These are phyloP conservation scores for Eutolmus rufibarbis DNA, from an alignment of 2,888 invertebrate species.

Conservation along the genomic window DNA sequence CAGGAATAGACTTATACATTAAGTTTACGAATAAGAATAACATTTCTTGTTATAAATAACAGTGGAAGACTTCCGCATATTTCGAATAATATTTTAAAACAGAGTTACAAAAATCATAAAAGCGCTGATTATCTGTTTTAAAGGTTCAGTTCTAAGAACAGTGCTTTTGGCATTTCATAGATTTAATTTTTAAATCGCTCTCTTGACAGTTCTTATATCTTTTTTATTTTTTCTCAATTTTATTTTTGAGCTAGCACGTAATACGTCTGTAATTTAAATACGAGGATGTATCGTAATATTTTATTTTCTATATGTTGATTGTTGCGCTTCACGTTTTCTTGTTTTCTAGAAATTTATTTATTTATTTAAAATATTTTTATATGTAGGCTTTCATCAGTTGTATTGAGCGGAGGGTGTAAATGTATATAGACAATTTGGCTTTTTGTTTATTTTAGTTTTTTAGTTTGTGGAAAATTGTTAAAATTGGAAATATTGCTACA, in stretches of 20 bases:
- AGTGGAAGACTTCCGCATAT: conserved; percentile 63
- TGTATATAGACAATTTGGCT: background rate
- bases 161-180: conserved; percentile 27
- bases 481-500: background rate
- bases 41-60: conserved; percentile 54
- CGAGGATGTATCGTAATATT: background rate
- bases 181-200: background rate
- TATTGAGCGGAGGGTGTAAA: background rate
- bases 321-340: background rate
- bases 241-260: background rate
- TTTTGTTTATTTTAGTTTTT: background rate
- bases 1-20: conserved; percentile 35
- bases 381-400: background rate
- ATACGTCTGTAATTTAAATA: background rate
- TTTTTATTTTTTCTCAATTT: background rate
- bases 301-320: background rate
- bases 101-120: conserved; percentile 21
- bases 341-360: background rate
- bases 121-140: conserved; percentile 9
- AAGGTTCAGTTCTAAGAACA: conserved; percentile 7
- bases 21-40: conserved; percentile 42
- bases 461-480: background rate
- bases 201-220: background rate
- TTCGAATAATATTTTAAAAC: conserved; percentile 7
- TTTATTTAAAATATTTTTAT: background rate